Conservation (phyloP, 1,140 invertebrate species). For the Brachionus calyciflorus region DNA sequence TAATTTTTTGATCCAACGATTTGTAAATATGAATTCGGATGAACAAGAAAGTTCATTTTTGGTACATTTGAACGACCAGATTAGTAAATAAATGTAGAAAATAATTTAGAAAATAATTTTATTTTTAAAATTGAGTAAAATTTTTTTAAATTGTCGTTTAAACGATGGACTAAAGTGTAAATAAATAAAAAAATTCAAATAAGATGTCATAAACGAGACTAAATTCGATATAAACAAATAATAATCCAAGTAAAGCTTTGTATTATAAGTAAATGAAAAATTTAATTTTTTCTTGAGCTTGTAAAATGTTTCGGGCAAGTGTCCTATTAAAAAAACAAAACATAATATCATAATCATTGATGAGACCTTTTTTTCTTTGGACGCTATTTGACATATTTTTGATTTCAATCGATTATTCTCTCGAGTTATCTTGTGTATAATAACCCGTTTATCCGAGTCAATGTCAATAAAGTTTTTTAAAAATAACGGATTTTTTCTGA, state of each 20-base stretch:
- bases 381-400: not conserved
- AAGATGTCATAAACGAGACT: not conserved
- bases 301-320: constrained; percentile 11
- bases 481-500: not conserved
- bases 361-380: constrained; percentile 4
- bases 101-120: not conserved
- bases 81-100: no score
- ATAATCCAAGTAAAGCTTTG: not conserved
- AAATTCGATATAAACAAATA: constrained; percentile 11
- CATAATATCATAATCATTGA: constrained; percentile 22
- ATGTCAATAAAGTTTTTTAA: not conserved
- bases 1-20: no score
- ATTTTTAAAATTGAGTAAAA: not conserved
- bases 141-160: constrained; percentile 23
- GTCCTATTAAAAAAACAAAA: constrained; percentile 3
- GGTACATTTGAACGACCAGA: no score
- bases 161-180: constrained; percentile 25
- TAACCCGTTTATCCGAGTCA: not conserved
- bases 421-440: not conserved
- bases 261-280: not conserved
- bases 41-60: no score
- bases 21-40: no score
- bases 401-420: not conserved
- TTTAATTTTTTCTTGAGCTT: constrained; percentile 17
- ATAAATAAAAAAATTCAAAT: constrained; percentile 28